Percentiles rank a stretch among this genome's conserved stretches.
Evolutionary conservation across 1,140 invertebrate species (phyloP).

Genomic region (Pseudomyrmex concolor): DNA sequence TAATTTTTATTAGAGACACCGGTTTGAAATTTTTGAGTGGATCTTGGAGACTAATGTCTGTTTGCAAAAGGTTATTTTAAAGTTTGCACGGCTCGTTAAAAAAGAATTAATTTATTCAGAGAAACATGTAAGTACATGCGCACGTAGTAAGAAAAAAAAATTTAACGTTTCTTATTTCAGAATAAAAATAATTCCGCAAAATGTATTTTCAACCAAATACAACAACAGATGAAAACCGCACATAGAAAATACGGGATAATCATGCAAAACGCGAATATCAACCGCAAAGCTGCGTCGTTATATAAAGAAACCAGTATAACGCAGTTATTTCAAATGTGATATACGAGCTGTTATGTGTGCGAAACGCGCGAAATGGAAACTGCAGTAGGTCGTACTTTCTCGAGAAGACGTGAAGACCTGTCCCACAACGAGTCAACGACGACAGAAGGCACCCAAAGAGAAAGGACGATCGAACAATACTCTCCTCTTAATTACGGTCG

Average conservation of each 20-base stretch:
- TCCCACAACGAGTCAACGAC: conserved; percentile 55
- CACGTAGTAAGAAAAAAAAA: neutral
- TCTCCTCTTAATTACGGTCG: conserved; percentile 61
- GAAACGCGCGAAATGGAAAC: conserved; percentile 65
- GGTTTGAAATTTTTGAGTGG: too few species aligned
- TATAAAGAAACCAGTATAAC: conserved; percentile 48
- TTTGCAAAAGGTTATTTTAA: too few species aligned
- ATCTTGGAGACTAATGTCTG: too few species aligned
- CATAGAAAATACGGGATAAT: conserved; percentile 34
- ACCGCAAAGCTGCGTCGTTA: conserved; percentile 12
- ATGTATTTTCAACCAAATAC: neutral
- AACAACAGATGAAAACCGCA: neutral
- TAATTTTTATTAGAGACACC: too few species aligned
- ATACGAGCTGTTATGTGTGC: conserved; percentile 59
- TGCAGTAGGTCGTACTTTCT: conserved; percentile 64
- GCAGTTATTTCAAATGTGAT: conserved; percentile 17
- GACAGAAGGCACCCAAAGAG: conserved; percentile 26
- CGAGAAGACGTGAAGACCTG: conserved; percentile 49
- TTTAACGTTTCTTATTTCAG: neutral
- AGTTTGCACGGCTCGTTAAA: too few species aligned
- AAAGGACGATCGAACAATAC: conserved; percentile 62
- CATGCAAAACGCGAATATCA: conserved; percentile 44
- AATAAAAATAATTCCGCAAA: conserved; percentile 25
- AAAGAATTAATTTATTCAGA: too few species aligned
- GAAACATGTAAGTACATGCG: too few species aligned